Evolutionary conservation across 2,797 vertebrate species (phyloP).

Genomic region (Percopsis omiscomaycus): DNA sequence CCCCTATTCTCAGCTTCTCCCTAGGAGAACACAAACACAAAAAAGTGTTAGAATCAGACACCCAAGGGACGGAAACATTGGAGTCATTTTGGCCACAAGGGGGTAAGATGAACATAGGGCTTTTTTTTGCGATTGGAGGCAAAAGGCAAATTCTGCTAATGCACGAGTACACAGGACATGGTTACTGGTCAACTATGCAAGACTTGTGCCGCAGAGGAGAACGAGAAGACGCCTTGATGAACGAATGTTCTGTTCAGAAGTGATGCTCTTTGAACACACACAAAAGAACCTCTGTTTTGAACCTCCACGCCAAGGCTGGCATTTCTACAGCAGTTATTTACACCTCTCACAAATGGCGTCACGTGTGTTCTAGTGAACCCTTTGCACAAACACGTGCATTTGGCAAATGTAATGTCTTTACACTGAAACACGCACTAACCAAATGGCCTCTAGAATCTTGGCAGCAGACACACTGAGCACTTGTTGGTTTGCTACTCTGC

Average conservation of each 20-base stretch:
- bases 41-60: neutral
- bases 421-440: slow-evolving; percentile 15
- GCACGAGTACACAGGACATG: no score
- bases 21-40: slow-evolving; percentile 58
- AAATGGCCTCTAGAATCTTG: slow-evolving; percentile 19
- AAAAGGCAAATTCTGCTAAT: no score
- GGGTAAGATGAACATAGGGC: no score
- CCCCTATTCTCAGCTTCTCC: slow-evolving; percentile 82
- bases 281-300: slow-evolving; percentile 44
- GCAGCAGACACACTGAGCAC: slow-evolving; percentile 54
- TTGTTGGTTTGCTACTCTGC: slow-evolving; percentile 57
- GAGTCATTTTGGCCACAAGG: no score
- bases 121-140: no score
- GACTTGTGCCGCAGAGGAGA: neutral
- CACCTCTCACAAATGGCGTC: slow-evolving; percentile 5
- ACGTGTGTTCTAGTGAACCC: neutral
- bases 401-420: slow-evolving; percentile 6
- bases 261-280: slow-evolving; percentile 24
- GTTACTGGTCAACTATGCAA: neutral
- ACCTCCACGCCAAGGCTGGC: slow-evolving; percentile 30
- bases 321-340: slow-evolving; percentile 25
- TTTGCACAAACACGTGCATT: neutral
- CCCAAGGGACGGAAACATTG: neutral
- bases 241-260: slow-evolving; percentile 11
- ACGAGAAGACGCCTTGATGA: neutral